Conservation (phyloP, 2,888 invertebrate genomes). For the Agriopis aurantiaria region DNA sequence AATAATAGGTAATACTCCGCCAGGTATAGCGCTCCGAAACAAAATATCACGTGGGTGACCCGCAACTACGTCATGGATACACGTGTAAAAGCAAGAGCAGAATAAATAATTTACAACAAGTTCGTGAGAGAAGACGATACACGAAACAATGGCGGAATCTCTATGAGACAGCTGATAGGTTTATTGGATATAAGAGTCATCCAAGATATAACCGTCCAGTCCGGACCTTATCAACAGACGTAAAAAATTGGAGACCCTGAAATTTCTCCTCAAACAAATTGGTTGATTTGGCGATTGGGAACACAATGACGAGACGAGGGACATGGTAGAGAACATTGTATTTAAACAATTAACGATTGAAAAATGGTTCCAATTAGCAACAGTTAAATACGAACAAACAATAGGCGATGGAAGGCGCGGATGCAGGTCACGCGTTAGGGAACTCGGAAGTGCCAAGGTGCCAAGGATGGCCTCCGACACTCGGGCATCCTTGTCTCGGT, state of each 20-base stretch:
- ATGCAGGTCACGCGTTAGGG: constrained; percentile 34
- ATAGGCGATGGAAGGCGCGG: constrained; percentile 12
- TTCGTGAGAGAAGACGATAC: too few relatives aligned
- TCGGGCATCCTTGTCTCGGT: not conserved
- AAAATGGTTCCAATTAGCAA: constrained; percentile 29
- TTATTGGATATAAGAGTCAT: too few relatives aligned
- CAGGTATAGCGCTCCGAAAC: too few relatives aligned
- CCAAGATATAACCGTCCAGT: too few relatives aligned
- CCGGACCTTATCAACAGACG: too few relatives aligned
- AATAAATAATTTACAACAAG: too few relatives aligned
- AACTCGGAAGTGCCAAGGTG: constrained; percentile 18
- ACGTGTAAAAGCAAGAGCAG: too few relatives aligned
- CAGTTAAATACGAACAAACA: constrained; percentile 17
- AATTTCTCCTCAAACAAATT: constrained; percentile 12
- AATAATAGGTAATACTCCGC: too few relatives aligned
- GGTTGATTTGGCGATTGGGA: not conserved
- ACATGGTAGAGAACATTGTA: constrained; percentile 9
- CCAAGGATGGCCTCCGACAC: constrained; percentile 13
- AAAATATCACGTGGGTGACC: too few relatives aligned
- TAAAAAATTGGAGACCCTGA: constrained; percentile 10
- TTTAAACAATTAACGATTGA: constrained; percentile 24
- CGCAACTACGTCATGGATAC: too few relatives aligned
- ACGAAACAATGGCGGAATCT: too few relatives aligned
- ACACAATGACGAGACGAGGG: constrained; percentile 1
- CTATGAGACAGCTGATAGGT: too few relatives aligned